phyloP scores from a whole-genome alignment of 2,113 vertebrate species.

The Probosciger aterrimus region DNA sequence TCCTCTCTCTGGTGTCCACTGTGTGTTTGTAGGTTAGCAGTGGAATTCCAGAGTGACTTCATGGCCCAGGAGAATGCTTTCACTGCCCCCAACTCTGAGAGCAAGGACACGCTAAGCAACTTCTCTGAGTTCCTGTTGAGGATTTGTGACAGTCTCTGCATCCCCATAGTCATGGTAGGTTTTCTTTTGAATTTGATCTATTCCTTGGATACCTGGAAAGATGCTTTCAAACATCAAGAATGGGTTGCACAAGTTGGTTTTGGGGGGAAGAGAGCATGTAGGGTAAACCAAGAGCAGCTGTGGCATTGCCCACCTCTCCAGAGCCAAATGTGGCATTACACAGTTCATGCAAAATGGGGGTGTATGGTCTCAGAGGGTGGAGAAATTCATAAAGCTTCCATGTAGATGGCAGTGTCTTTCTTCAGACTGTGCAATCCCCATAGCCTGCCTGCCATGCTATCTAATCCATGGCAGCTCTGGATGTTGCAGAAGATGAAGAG shows the following conservation, averaged over 20 bases:
- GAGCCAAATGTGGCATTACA: background rate
- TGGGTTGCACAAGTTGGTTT: background rate
- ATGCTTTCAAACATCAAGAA: background rate
- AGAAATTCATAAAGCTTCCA: background rate
- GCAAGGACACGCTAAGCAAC: slow-evolving; percentile 78
- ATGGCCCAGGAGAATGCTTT: slow-evolving; percentile 85
- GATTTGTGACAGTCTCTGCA: slow-evolving; percentile 86
- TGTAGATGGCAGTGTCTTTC: background rate
- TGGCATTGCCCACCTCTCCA: background rate
- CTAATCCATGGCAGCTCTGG: background rate
- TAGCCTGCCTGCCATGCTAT: background rate
- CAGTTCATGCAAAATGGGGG: background rate
- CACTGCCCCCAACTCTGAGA: slow-evolving; percentile 79
- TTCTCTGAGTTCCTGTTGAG: slow-evolving; percentile 86
- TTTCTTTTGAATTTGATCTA: background rate
- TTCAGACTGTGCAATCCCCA: background rate
- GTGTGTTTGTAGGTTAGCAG: slow-evolving; percentile 78
- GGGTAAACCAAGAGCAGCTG: background rate
- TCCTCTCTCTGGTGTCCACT: background rate
- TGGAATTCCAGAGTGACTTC: slow-evolving; percentile 83
- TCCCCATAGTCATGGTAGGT: slow-evolving; percentile 87
- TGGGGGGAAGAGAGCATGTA: background rate
- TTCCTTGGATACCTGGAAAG: background rate
- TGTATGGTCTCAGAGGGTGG: background rate
- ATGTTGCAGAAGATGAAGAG: background rate